A percentile compares a stretch with the other conserved stretches of the same genome.
These are phyloP conservation scores for Forbesichthys papilliferus DNA, from an alignment of 2,113 vertebrate genomes.

Conservation along the genomic window DNA sequence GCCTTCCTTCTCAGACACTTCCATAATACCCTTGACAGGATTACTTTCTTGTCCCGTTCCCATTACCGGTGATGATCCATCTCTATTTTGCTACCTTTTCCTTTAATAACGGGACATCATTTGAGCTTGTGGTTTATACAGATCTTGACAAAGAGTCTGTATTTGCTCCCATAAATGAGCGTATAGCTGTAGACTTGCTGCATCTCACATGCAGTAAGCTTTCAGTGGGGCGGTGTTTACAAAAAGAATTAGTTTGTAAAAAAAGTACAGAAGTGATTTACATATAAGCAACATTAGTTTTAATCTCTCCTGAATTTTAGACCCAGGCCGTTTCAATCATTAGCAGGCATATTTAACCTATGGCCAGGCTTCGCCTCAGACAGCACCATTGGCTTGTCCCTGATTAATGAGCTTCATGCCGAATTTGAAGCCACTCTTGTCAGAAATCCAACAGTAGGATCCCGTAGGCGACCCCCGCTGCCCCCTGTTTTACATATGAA, in stretches of 20 bases:
- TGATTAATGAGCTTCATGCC: conserved; percentile 72
- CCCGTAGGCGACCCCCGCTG: conserved; percentile 38
- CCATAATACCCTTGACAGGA: conserved; percentile 79
- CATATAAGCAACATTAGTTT: conserved; percentile 19
- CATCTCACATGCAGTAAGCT: no score
- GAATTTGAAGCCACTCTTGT: conserved; percentile 57
- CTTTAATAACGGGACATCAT: conserved; percentile 60
- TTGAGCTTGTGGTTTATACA: conserved; percentile 64
- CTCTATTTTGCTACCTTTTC: conserved; percentile 57
- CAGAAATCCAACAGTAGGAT: conserved; percentile 59
- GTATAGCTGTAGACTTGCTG: neutral
- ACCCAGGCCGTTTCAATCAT: conserved; percentile 51
- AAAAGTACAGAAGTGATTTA: neutral
- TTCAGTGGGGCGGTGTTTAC: no score
- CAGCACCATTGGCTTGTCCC: conserved; percentile 45
- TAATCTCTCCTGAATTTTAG: conserved; percentile 16
- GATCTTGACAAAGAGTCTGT: conserved; percentile 52
- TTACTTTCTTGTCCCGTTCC: conserved; percentile 72
- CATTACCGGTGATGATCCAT: conserved; percentile 67
- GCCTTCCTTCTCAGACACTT: conserved; percentile 74
- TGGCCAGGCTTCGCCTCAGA: conserved; percentile 50
- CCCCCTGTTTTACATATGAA: conserved; percentile 69
- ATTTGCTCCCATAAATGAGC: neutral
- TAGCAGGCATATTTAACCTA: conserved; percentile 67
- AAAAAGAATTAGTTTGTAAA: no score